These are phyloP conservation scores for Papilio polyxenes DNA, from an alignment of 1,140 invertebrate genomes.

Conservation along the genomic window DNA sequence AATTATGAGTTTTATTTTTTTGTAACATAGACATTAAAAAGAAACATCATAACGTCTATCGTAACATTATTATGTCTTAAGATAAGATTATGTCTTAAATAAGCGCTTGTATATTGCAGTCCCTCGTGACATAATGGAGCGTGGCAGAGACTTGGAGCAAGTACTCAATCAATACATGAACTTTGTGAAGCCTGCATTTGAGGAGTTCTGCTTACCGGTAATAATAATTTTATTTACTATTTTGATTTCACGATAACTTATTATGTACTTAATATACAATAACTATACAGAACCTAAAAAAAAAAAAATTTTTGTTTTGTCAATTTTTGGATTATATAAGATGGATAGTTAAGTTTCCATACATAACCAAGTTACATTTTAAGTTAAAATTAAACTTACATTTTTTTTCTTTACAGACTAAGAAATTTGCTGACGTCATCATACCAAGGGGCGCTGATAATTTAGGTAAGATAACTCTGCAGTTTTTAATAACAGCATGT, in stretches of 20 bases:
- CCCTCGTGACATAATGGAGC: constrained; percentile 95
- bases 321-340: background rate
- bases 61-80: no score
- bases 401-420: constrained; percentile 86
- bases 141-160: constrained; percentile 95
- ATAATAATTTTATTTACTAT: constrained; percentile 59
- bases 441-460: constrained; percentile 99
- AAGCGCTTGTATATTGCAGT: constrained; percentile 82
- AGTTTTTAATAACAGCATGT: constrained; percentile 28
- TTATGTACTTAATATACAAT: no score
- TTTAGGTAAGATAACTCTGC: constrained; percentile 84
- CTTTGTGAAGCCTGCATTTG: constrained; percentile 99
- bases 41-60: no score
- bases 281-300: no score
- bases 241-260: no score
- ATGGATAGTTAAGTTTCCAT: no score
- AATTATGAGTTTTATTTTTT: no score
- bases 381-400: background rate
- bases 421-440: constrained; percentile 99
- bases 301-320: background rate
- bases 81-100: no score
- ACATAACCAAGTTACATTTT: no score
- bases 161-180: constrained; percentile 98
- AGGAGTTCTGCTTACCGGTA: constrained; percentile 99
- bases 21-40: no score